Percentiles rank a stretch among this genome's conserved stretches.
Conservation (phyloP, 2,113 vertebrate genomes). For the Rhinolophus ferrumequinum region DNA sequence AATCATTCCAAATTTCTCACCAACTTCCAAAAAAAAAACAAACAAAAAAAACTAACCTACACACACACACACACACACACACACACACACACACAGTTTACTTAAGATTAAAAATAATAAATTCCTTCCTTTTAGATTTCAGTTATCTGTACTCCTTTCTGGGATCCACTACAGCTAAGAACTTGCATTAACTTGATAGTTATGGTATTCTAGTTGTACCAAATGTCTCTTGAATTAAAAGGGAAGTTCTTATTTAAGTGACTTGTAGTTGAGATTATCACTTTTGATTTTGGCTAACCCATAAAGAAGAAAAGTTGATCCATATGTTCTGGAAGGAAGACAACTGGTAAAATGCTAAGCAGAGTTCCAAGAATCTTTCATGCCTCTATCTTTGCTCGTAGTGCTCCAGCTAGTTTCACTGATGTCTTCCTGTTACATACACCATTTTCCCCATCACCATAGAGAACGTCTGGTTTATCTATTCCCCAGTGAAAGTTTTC, state of each 20-base stretch:
- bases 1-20: constrained; percentile 60
- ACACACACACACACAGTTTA: neutral
- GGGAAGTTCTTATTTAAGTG: neutral
- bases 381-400: neutral
- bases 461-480: neutral
- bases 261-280: neutral
- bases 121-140: neutral
- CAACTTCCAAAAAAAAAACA: neutral
- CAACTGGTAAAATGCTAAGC: neutral
- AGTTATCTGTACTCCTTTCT: constrained; percentile 1
- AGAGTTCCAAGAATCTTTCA: neutral
- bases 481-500: neutral
- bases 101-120: constrained; percentile 39
- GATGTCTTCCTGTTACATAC: neutral
- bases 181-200: neutral
- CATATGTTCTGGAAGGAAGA: neutral
- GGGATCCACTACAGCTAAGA: constrained; percentile 1
- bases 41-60: neutral
- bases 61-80: no score
- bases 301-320: neutral
- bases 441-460: neutral
- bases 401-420: neutral
- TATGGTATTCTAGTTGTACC: neutral
- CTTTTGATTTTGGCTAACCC: neutral
- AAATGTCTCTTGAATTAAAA: constrained; percentile 45